Evolutionary conservation across 2,888 invertebrate species (phyloP), one percentile per base, ranked within the genome.

Genomic region (Amphipyra tragopoginis): DNA sequence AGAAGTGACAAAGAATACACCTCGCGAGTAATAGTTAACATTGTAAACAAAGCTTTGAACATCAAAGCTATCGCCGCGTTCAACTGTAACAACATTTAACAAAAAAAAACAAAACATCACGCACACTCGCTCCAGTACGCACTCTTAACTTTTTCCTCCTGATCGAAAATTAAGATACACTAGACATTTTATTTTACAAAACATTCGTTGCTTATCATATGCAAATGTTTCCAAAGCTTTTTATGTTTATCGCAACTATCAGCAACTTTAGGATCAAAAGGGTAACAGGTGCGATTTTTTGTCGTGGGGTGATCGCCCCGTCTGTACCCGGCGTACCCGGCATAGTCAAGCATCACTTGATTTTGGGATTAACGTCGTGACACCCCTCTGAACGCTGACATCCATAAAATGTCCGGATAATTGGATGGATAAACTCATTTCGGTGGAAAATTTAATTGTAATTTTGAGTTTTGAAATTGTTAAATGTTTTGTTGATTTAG

Each of bases 111-210:
- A n/a, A 44, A 43, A 40, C 45, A 49, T 53, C 29, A 72, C 52
- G 52, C 45, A 21, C 47, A 57, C 44, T 62, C 53, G 53, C 55
- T 3, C 47, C 48, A 54, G n/a, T 14, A 15, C 7, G 11, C 7
- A 8, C 57, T 54, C 47, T 47, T 49, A 14, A 65, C 39, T 65
- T 62, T 75, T 67, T 71, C 14, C 29, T 51, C 43, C 14, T 29
- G 79, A 76, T 76, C 49, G n/a, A 56, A 71, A 79, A 63, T 67
- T 50, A 67, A 78, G 79, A 76, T 76, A 76, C 67, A 58, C 14
- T 34, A 58, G 11, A 61, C 53, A 56, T 54, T 77, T 75, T 58
- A 72, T 72, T 72, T 65, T 43, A 77, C 79, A 79, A 77, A 79
- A 72, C 73, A 73, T 71, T 72, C 47, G 49, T 58, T 54, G 29